Conservation (phyloP, 2,113 vertebrate genomes). For the Eublepharis macularius region DNA sequence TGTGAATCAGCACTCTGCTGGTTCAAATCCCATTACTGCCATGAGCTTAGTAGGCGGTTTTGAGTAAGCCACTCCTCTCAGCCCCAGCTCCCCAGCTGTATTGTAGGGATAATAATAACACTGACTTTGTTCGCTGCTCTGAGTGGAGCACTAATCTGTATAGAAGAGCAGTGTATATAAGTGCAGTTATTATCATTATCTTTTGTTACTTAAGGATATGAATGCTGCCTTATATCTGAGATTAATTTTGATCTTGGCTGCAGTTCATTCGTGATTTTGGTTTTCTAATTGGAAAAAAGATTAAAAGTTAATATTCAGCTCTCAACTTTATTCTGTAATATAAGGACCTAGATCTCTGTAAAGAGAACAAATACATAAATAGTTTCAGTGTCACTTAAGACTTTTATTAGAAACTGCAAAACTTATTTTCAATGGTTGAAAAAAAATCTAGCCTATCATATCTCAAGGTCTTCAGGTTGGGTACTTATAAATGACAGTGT, state of each 20-base stretch:
- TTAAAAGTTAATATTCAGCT: neutral
- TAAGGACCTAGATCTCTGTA: neutral
- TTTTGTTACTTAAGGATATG: no score
- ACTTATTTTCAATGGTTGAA: neutral
- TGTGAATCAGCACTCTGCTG: constrained; percentile 45
- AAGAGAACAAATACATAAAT: neutral
- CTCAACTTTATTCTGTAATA: neutral
- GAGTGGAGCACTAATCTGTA: no score
- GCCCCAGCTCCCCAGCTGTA: no score
- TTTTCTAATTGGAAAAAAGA: neutral
- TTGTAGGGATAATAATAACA: no score
- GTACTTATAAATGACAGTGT: neutral
- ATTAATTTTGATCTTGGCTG: neutral
- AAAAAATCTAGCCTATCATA: neutral
- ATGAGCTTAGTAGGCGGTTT: no score
- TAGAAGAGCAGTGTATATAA: no score
- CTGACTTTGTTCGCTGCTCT: no score
- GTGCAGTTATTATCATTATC: no score
- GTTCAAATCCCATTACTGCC: no score
- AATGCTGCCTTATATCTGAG: neutral
- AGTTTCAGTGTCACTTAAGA: neutral
- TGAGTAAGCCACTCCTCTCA: no score
- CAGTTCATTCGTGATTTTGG: neutral
- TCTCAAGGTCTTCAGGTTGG: neutral
- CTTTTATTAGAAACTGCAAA: neutral